Base-by-base conservation (phyloP, 2,113 vertebrate genomes). In the Carettochelys insculpta region DNA sequence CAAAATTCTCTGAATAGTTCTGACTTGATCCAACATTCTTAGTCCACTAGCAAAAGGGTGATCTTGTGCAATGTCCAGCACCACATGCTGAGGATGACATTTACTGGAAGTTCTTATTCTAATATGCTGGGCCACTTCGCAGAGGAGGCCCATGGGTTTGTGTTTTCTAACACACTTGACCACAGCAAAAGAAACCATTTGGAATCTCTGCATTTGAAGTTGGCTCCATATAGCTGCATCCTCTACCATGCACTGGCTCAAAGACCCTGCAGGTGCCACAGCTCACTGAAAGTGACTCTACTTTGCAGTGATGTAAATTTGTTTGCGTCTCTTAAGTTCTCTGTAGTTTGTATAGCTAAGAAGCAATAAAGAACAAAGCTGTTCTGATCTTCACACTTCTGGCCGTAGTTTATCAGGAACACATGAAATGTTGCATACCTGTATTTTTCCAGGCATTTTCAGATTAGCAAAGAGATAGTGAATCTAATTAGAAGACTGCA, bases 231-330 rank as follows among this genome's bases (percentile, higher is more conserved):
- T 45, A 79, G 9, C 29, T 92, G 38, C 31, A 25, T 41, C 82
- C 43, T 43, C 34, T 4, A 4, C 75, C 8, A 4, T 2, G 2
- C 0, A 0, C 13, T 54, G 45, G 24, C 19, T 58, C 25, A 3
- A 34, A 48, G 11, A 14, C 2, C 1, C 52, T 54, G n/a, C 38
- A 54, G 12, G 12, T 51, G 19, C 47, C 11, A 1, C 76, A 73
- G 79, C 27, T 50, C 22, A 3, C 4, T 8, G 16, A 68, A 68
- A 5, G n/a, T 68, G 61, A 2, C 4, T 45, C 14, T 45, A 75
- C 43, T 13, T 25, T 25, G 41, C 1, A 7, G 25, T 13, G 24
- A 45, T 29, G 25, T 45, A 45, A 75, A 75, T 75, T 75, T 73
- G 1, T 43, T 27, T 2, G 16, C 14, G 34, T 25, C 25, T 82